Evolutionary conservation across 2,888 invertebrate species (phyloP).

Genomic region (Limnephilus rhombicus): DNA sequence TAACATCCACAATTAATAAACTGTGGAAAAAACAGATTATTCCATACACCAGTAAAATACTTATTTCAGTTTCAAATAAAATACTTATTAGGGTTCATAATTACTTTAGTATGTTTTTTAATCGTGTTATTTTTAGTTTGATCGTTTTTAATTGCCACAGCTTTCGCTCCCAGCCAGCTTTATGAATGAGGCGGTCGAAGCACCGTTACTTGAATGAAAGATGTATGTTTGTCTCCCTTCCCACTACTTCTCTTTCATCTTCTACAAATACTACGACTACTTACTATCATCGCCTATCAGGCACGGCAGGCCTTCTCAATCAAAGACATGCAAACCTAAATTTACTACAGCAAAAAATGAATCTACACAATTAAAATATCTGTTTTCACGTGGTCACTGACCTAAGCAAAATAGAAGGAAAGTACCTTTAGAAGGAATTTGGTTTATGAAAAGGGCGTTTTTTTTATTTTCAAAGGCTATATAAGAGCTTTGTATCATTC

Average conservation of each 20-base stretch:
- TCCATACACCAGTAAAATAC: too few species aligned
- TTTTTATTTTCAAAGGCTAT: too few species aligned
- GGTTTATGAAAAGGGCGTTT: too few species aligned
- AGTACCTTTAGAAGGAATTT: too few species aligned
- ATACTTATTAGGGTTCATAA: too few species aligned
- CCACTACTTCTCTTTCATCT: background rate
- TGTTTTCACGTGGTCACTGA: too few species aligned
- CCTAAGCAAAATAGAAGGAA: too few species aligned
- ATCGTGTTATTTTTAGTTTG: background rate
- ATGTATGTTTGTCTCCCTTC: background rate
- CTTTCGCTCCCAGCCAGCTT: slow-evolving; percentile 1
- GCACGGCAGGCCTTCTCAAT: background rate
- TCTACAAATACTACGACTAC: slow-evolving; percentile 20
- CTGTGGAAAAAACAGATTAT: too few species aligned
- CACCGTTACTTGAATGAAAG: slow-evolving; percentile 42
- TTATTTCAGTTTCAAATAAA: too few species aligned
- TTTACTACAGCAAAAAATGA: background rate
- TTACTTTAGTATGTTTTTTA: too few species aligned
- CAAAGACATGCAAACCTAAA: background rate
- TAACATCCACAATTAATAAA: too few species aligned
- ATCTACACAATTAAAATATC: background rate
- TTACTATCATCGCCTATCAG: background rate
- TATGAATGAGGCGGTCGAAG: slow-evolving; percentile 37
- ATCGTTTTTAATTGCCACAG: background rate
- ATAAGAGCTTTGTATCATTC: too few species aligned